Evolutionary conservation across 53 echinoderm and acorn worm genomes (phyloP).

Genomic region (Pentamera pediparva): DNA sequence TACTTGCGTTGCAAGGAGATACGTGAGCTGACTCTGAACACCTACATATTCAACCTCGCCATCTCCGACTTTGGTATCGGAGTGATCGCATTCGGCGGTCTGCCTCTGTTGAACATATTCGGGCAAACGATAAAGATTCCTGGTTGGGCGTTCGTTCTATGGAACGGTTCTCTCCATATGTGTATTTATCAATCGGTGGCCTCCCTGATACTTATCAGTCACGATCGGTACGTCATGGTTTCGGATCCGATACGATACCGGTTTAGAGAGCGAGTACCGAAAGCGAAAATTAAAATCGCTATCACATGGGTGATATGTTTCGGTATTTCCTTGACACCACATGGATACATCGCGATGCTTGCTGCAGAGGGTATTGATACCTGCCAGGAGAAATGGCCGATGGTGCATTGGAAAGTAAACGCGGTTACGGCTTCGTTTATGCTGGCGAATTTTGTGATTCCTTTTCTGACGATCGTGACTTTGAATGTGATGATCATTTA

Average conservation of each 20-base stretch:
- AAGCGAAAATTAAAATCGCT: not conserved
- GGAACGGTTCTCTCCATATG: not conserved
- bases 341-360: not conserved
- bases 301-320: not conserved
- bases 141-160: not conserved
- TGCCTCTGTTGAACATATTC: not conserved
- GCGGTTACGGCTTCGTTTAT: not conserved
- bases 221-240: slow-evolving; percentile 32
- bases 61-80: slow-evolving; percentile 22
- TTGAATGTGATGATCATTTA: slow-evolving; percentile 9
- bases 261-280: not conserved
- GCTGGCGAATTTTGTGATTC: slow-evolving; percentile 13
- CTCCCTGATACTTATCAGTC: slow-evolving; percentile 3
- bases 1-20: slow-evolving; percentile 3
- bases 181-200: slow-evolving; percentile 8
- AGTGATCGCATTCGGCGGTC: not conserved
- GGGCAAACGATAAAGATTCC: too few species aligned
- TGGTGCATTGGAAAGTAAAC: not conserved
- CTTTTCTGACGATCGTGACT: not conserved
- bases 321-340: not conserved
- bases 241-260: slow-evolving; percentile 22
- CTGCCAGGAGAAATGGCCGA: not conserved
- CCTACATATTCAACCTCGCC: slow-evolving; percentile 21
- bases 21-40: slow-evolving; percentile 4
- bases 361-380: not conserved